Percentiles rank a stretch among this genome's conserved stretches.
Evolutionary conservation across 2,888 invertebrate species (phyloP).

Genomic region (Lymantria monacha): DNA sequence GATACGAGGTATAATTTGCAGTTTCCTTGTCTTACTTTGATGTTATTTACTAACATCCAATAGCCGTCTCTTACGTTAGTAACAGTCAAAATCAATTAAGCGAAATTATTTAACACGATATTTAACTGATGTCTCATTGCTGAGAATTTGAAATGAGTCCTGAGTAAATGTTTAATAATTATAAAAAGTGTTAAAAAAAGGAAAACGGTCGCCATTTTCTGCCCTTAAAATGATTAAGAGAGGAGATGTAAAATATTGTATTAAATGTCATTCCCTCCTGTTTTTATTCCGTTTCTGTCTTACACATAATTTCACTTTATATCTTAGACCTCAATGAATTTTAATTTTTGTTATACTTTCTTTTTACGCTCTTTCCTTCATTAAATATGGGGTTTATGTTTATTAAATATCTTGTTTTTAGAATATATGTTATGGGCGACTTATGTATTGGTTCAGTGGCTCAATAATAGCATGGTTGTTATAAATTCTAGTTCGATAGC

Average conservation of each 20-base stretch:
- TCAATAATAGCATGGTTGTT: too few species aligned
- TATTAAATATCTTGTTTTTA: too few species aligned
- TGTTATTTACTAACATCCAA: too few species aligned
- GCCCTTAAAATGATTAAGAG: slow-evolving; percentile 9
- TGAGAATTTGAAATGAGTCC: neutral
- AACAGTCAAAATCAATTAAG: slow-evolving; percentile 2
- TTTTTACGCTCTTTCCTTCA: neutral
- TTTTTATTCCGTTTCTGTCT: slow-evolving; percentile 14
- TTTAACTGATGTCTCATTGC: neutral
- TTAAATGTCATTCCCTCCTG: slow-evolving; percentile 8
- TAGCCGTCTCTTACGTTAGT: too few species aligned
- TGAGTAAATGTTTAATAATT: slow-evolving; percentile 10
- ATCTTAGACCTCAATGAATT: neutral
- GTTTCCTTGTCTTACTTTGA: too few species aligned
- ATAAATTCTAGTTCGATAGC: too few species aligned
- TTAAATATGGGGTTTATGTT: too few species aligned
- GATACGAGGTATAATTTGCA: too few species aligned
- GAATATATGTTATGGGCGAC: too few species aligned
- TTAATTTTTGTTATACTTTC: neutral
- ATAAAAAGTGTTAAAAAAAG: slow-evolving; percentile 9
- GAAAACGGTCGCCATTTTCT: slow-evolving; percentile 3
- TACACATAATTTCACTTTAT: neutral
- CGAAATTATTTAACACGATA: neutral
- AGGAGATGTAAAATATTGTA: slow-evolving; percentile 6
- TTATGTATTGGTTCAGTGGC: too few species aligned